Evolutionary conservation across 2,797 vertebrate species (phyloP).

Genomic region (Nasua narica): DNA sequence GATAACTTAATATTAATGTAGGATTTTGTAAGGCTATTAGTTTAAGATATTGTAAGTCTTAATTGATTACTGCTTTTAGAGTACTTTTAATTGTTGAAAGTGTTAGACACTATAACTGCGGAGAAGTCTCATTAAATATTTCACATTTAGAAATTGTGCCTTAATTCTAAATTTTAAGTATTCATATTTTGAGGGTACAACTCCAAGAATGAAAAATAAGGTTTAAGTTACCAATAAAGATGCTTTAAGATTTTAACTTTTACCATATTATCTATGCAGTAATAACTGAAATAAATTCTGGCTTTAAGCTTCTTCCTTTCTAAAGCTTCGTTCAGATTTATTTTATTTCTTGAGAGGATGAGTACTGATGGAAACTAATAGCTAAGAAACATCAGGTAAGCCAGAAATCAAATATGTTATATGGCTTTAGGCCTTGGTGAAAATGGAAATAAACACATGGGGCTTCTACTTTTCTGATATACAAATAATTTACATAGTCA

Average conservation of each 20-base stretch:
- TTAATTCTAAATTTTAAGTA: conserved; percentile 1
- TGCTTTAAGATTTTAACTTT: conserved; percentile 3
- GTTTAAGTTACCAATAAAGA: conserved; percentile 36
- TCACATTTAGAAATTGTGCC: neutral
- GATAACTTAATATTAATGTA: conserved; percentile 51
- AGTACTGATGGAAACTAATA: neutral
- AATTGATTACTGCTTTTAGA: conserved; percentile 16
- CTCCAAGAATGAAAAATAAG: conserved; percentile 32
- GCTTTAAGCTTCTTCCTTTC: conserved; percentile 9
- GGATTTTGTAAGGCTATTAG: conserved; percentile 46
- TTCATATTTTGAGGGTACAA: conserved; percentile 7
- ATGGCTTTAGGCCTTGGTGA: conserved; percentile 30
- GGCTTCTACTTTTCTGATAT: conserved; percentile 37
- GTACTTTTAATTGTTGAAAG: conserved; percentile 23
- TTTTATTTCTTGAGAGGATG: conserved; percentile 48
- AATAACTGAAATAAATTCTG: conserved; percentile 33
- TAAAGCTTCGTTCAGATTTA: conserved; percentile 12
- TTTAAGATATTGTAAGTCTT: conserved; percentile 42
- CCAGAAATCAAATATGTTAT: conserved; percentile 35
- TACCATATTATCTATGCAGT: neutral
- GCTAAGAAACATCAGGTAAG: conserved; percentile 22
- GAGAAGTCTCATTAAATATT: conserved; percentile 36
- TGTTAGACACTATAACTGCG: conserved; percentile 22
- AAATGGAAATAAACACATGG: conserved; percentile 49
- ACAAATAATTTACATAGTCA: conserved; percentile 48